phyloP scores from a whole-genome alignment of 2,797 vertebrate species.

The Anas bernieri region DNA sequence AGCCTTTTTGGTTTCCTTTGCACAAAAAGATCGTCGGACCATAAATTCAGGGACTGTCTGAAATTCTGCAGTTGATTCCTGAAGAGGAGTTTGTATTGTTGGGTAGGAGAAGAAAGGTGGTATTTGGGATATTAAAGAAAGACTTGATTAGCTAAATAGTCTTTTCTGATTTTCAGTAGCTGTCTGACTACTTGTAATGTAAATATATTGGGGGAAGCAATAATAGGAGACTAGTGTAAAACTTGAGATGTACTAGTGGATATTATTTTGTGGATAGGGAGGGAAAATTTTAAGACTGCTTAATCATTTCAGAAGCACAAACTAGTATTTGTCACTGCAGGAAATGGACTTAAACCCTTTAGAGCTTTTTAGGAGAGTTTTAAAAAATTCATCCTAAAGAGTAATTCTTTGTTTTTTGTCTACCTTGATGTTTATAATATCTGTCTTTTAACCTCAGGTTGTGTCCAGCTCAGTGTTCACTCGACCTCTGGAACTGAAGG shows the following conservation, averaged over 20 bases:
- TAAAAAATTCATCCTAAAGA: not conserved
- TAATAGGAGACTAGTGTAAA: not conserved
- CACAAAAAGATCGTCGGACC: not conserved
- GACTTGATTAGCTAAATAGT: not conserved
- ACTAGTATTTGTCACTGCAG: not conserved
- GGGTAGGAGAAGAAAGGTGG: not conserved
- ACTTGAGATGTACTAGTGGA: rapidly evolving
- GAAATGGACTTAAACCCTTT: not conserved
- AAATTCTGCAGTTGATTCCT: not conserved
- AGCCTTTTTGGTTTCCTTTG: not conserved
- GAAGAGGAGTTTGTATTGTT: not conserved
- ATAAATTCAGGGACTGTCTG: not conserved
- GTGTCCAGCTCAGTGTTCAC: conserved; percentile 88
- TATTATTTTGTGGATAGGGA: not conserved
- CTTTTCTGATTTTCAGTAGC: not conserved
- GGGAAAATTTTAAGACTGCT: not conserved
- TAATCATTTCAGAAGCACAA: not conserved
- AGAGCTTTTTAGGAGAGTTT: not conserved
- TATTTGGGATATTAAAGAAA: not conserved
- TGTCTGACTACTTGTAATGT: not conserved
- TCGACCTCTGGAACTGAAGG: conserved; percentile 89
- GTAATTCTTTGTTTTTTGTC: not conserved
- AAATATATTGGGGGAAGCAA: not conserved
- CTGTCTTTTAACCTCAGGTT: conserved; percentile 77
- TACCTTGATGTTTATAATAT: not conserved